Conservation (phyloP, 1,140 invertebrate species). For the Trachymyrmex septentrionalis region DNA sequence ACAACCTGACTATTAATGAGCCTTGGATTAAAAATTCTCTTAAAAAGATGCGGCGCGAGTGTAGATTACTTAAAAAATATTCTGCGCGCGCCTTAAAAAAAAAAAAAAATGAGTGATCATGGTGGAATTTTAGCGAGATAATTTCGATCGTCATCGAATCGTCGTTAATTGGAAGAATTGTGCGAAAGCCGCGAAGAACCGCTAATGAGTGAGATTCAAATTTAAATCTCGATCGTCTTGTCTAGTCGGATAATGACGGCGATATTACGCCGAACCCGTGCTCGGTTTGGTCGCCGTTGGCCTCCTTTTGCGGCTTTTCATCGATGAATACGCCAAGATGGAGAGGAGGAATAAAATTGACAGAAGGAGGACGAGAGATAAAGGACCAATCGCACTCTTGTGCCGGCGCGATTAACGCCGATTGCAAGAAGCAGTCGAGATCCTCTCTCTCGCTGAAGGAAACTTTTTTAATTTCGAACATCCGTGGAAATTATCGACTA, state of each 20-base stretch:
- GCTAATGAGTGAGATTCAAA: constrained; percentile 47
- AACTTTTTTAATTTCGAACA: constrained; percentile 81
- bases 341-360: constrained; percentile 3
- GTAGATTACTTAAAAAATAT: not conserved
- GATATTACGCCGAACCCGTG: constrained; percentile 22
- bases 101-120: not conserved
- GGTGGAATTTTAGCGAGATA: constrained; percentile 15
- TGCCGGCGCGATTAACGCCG: constrained; percentile 74
- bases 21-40: constrained; percentile 28
- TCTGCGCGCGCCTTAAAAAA: not conserved
- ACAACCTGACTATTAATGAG: constrained; percentile 13
- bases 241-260: constrained; percentile 34
- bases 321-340: not conserved
- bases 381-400: constrained; percentile 66
- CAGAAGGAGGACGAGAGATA: constrained; percentile 42
- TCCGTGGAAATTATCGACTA: constrained; percentile 78
- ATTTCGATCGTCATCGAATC: constrained; percentile 32
- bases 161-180: constrained; percentile 40
- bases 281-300: not conserved
- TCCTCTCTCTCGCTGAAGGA: constrained; percentile 59
- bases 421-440: constrained; percentile 69
- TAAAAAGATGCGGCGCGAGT: not conserved
- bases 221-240: constrained; percentile 49
- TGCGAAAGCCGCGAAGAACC: not conserved
- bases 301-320: constrained; percentile 41